Evolutionary conservation across 2,888 invertebrate genomes (phyloP).

Genomic region (Ischnura elegans): DNA sequence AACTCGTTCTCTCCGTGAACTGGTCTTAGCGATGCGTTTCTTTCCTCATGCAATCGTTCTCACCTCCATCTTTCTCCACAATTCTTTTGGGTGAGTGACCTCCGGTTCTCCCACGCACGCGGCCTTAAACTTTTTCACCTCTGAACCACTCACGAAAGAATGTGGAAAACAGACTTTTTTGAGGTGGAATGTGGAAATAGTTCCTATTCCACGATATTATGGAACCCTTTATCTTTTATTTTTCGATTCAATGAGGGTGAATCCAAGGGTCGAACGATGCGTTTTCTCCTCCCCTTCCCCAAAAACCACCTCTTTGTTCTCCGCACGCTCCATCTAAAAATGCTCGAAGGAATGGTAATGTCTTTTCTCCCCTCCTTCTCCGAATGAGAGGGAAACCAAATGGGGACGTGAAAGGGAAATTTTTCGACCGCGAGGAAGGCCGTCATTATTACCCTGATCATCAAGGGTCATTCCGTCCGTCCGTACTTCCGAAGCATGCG

Average conservation of each 20-base stretch:
- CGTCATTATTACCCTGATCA: conserved; percentile 31
- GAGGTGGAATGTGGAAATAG: neutral
- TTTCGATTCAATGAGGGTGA: neutral
- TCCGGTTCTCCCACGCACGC: neutral
- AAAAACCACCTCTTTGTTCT: neutral
- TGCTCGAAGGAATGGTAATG: neutral
- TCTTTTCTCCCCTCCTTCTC: neutral
- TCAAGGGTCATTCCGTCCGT: neutral
- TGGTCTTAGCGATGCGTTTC: no score
- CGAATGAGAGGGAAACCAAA: neutral
- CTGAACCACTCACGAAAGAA: neutral
- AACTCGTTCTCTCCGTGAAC: no score
- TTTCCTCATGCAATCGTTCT: no score
- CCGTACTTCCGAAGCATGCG: neutral
- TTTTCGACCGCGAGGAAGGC: neutral
- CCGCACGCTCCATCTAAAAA: neutral
- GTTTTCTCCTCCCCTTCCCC: neutral
- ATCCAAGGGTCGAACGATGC: neutral
- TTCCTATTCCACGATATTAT: neutral
- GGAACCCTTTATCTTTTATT: neutral
- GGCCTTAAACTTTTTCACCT: neutral
- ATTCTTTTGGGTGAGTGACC: conserved; percentile 19
- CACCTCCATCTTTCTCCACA: no score
- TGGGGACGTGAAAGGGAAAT: neutral
- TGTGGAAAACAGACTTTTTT: neutral